Percentiles rank a stretch among this genome's conserved stretches.
Conservation (phyloP, 2,888 invertebrate genomes). For the Tenthredo mesomela region DNA sequence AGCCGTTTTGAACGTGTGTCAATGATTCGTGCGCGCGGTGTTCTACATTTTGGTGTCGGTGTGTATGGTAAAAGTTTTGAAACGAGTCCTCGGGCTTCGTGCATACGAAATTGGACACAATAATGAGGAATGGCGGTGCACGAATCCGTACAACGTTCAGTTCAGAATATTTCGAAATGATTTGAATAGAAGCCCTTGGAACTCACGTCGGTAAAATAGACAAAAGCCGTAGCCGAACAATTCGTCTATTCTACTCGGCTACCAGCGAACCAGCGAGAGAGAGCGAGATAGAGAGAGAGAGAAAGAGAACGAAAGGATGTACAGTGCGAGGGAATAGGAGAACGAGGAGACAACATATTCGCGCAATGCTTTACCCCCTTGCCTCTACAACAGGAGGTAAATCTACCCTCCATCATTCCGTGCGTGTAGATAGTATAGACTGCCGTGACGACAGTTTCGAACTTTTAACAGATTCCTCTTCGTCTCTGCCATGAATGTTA, state of each 20-base stretch:
- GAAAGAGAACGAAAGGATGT: constrained; percentile 63
- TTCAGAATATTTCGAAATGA: constrained; percentile 71
- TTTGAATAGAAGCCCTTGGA: constrained; percentile 74
- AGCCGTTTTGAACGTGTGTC: not conserved
- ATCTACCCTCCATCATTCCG: constrained; percentile 37
- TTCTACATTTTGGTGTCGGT: not conserved
- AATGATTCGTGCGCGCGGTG: not conserved
- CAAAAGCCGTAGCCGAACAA: constrained; percentile 68
- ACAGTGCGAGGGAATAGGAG: constrained; percentile 58
- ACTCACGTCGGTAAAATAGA: constrained; percentile 74
- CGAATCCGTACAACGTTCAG: constrained; percentile 73
- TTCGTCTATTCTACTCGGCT: constrained; percentile 51
- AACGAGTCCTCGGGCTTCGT: constrained; percentile 15
- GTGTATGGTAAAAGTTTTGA: constrained; percentile 36
- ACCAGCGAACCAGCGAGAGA: constrained; percentile 62
- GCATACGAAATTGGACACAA: constrained; percentile 65
- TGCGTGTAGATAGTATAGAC: constrained; percentile 33
- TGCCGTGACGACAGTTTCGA: constrained; percentile 66
- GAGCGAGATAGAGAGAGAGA: constrained; percentile 62
- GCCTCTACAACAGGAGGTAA: not conserved
- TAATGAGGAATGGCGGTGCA: constrained; percentile 73
- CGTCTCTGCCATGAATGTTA: constrained; percentile 38
- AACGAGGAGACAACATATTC: constrained; percentile 23
- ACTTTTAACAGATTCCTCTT: constrained; percentile 71
- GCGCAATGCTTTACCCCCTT: constrained; percentile 36